A percentile compares a stretch with the other conserved stretches of the same genome.
phyloP scores from a whole-genome alignment of 2,113 vertebrate genomes.

The Thryonomys swinderianus region DNA sequence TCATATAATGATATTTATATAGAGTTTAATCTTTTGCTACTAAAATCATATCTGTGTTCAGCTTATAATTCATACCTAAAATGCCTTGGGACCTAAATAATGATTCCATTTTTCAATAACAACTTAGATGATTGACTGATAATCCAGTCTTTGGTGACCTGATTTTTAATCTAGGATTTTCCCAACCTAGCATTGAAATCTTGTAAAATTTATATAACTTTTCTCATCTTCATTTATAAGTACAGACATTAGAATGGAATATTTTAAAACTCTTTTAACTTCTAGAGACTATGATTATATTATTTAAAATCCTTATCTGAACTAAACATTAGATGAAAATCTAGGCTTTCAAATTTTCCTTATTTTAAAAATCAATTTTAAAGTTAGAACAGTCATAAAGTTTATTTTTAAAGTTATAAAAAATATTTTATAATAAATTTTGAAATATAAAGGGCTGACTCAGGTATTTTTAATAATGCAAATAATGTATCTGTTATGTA shows the following conservation, averaged over 20 bases:
- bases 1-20: background rate
- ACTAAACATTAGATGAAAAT: background rate
- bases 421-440: conserved; percentile 6
- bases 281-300: background rate
- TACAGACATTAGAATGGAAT: background rate
- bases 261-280: background rate
- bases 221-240: background rate
- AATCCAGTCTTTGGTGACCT: background rate
- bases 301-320: background rate
- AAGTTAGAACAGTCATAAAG: background rate
- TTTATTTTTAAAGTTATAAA: background rate
- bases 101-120: background rate
- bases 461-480: background rate
- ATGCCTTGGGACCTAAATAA: background rate
- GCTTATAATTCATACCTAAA: background rate
- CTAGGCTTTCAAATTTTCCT: background rate
- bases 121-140: background rate
- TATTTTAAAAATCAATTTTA: background rate
- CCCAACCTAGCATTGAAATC: background rate
- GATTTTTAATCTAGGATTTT: background rate
- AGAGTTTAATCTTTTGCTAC: background rate
- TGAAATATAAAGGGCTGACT: background rate
- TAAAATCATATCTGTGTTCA: background rate
- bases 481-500: background rate
- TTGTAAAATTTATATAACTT: background rate